A percentile compares a stretch with the other conserved stretches of the same genome.
phyloP scores from a whole-genome alignment of 1,140 invertebrate genomes.

The Adoxophyes honmai region DNA sequence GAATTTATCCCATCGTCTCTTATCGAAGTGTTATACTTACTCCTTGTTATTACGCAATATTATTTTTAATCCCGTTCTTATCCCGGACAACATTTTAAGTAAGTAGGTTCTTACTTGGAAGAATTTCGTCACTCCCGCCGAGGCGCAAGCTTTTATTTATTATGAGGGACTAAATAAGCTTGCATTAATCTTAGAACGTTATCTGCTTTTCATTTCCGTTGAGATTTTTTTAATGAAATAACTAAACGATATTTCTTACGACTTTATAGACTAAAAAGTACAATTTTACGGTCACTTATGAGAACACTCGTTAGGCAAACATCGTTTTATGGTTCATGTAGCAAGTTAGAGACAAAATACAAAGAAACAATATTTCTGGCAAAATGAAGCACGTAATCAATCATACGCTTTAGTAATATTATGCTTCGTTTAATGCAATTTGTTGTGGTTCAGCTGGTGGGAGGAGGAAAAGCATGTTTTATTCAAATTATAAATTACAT shows the following conservation, averaged over 20 bases:
- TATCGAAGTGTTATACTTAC: slow-evolving; percentile 36
- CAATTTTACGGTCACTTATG: too few relatives aligned
- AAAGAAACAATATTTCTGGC: too few relatives aligned
- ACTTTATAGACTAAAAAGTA: too few relatives aligned
- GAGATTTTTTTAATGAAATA: slow-evolving; percentile 5
- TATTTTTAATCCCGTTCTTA: slow-evolving; percentile 5
- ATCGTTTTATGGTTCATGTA: too few relatives aligned
- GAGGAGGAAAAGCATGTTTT: too few relatives aligned
- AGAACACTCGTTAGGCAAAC: too few relatives aligned
- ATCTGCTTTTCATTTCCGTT: slow-evolving; percentile 12
- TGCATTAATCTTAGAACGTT: slow-evolving; percentile 13
- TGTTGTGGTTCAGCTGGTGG: too few relatives aligned
- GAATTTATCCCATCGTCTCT: slow-evolving; percentile 39
- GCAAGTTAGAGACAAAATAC: too few relatives aligned
- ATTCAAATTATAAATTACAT: too few relatives aligned
- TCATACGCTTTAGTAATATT: too few relatives aligned
- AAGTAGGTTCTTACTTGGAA: not conserved
- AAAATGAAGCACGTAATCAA: too few relatives aligned
- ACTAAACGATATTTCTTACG: slow-evolving; percentile 1
- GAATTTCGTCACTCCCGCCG: slow-evolving; percentile 4
- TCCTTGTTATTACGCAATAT: slow-evolving; percentile 1
- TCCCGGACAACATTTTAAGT: slow-evolving; percentile 10
- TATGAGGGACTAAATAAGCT: slow-evolving; percentile 9
- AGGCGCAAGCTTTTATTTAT: slow-evolving; percentile 14
- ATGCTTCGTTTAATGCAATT: too few relatives aligned